A percentile compares a stretch with the other conserved stretches of the same genome.
These are phyloP conservation scores for Harmothoe impar DNA, from an alignment of 2,888 invertebrate genomes.

Conservation along the genomic window DNA sequence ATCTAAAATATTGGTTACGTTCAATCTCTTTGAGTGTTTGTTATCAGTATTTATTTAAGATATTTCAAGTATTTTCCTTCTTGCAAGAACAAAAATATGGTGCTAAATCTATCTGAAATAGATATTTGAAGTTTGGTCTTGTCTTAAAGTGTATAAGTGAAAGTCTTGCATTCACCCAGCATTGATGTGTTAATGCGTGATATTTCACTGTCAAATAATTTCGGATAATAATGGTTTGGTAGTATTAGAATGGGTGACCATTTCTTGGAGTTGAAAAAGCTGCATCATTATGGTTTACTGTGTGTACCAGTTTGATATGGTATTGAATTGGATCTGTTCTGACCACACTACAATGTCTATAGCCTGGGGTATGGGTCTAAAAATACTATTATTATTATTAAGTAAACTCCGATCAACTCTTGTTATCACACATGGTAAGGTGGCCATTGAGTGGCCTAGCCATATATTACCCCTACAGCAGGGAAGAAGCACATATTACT, in stretches of 20 bases:
- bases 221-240: neutral
- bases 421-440: neutral
- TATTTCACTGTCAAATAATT: neutral
- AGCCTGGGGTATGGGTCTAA: neutral
- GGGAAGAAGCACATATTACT: neutral
- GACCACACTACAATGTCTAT: neutral
- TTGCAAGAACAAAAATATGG: neutral
- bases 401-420: neutral
- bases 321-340: neutral
- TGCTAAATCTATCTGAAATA: neutral
- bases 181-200: neutral
- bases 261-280: neutral
- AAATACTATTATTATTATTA: neutral
- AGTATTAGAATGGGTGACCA: neutral
- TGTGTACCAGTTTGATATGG: neutral
- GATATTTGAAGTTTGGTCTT: neutral
- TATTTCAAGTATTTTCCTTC: constrained; percentile 16
- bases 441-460: too few species aligned
- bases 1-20: neutral
- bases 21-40: neutral
- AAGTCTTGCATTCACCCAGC: neutral
- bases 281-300: neutral
- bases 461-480: neutral
- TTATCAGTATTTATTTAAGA: neutral
- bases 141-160: neutral